Evolutionary conservation across 2,888 invertebrate species (phyloP).

Genomic region (Odontocerum albicorne): DNA sequence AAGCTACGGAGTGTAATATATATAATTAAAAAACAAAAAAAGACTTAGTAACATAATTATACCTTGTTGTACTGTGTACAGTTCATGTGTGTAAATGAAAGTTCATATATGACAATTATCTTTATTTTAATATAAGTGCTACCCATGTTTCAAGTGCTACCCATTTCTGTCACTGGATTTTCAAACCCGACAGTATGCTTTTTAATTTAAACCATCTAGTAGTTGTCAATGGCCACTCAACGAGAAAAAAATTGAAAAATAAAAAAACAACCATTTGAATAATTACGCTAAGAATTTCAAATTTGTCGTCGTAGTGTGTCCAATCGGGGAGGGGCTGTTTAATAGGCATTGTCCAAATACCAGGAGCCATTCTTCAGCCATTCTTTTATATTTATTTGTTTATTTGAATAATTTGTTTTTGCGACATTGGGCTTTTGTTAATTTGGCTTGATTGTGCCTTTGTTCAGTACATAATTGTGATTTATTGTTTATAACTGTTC

Average conservation of each 20-base stretch:
- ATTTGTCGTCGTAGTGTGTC: conserved; percentile 20
- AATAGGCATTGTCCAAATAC: conserved; percentile 8
- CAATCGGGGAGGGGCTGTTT: conserved; percentile 6
- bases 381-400: conserved; percentile 31
- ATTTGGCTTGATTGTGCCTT: conserved; percentile 24
- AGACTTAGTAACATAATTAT: no score
- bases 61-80: no score
- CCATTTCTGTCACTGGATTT: no score
- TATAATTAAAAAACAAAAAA: no score
- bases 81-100: no score
- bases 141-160: no score
- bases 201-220: conserved; percentile 13
- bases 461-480: conserved; percentile 27
- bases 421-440: conserved; percentile 12
- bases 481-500: conserved; percentile 26
- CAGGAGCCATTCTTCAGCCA: no score
- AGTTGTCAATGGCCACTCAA: conserved; percentile 21
- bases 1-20: no score
- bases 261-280: conserved; percentile 24
- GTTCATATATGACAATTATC: no score
- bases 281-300: conserved; percentile 21
- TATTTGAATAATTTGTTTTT: conserved; percentile 32
- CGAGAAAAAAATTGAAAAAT: conserved; percentile 18
- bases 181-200: no score
- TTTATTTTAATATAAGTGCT: no score